Evolutionary conservation across 2,888 invertebrate genomes (phyloP), one percentile per base, ranked within the genome.

Genomic region (Chaitophorus viminalis): DNA sequence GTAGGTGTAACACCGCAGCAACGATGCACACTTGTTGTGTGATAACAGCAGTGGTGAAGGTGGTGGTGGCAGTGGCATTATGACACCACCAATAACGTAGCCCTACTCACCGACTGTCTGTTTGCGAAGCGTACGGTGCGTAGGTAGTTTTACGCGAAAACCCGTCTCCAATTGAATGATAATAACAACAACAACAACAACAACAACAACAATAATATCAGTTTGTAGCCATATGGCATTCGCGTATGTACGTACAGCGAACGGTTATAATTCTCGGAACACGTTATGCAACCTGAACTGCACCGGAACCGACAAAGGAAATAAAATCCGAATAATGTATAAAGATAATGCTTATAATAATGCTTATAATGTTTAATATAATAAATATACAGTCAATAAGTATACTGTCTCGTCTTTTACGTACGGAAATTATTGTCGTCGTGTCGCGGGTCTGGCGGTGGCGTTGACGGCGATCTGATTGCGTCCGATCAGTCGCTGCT

Each of bases 21-120:
- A n/a, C 65, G n/a, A n/a, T 8, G 65, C 65, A 65, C 65, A 65
- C 65, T 65, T 65, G 65, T 65, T 65, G 65, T 65, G 65, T 65
- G 65, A 65, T 65, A 65, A 65, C 65, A 21, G 65, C 65, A 3
- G n/a, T 14, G 54, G 54, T 6, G 54, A 54, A 17, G 21, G 54
- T 3, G 21, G 54, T 4, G 17, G 21, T 21, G 18, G 65, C n/a
- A n/a, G 65, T 9, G 65, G 65, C 68, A 14, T 68, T 29, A 11
- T 11, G 11, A 11, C 31, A 6, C 29, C 9, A 46, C 11, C 9
- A 46, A 46, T 46, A 46, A 46, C 65, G 65, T n/a, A n/a, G n/a
- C n/a, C n/a, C n/a, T n/a, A n/a, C n/a, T n/a, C 0, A 9, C 1
- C 65, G 65, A 65, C 25, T 21, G 46, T 46, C 46, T 25, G 60